Evolutionary conservation across 1,140 invertebrate genomes (phyloP).

Genomic region (Dufourea novaeangliae): DNA sequence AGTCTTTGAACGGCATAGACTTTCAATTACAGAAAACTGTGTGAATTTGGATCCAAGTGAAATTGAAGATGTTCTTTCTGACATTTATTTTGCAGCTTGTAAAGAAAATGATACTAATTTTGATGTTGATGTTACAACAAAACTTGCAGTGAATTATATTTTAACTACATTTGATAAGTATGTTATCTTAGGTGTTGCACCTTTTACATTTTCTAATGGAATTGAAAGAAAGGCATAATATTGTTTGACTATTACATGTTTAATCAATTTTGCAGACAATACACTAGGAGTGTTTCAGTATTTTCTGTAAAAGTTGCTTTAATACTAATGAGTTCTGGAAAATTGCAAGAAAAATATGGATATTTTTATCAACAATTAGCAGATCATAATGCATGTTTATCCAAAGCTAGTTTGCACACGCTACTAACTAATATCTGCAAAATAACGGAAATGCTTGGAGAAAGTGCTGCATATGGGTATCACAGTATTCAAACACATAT

Average conservation of each 20-base stretch:
- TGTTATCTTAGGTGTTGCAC: constrained; percentile 50
- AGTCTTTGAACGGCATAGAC: constrained; percentile 83
- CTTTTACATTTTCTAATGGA: constrained; percentile 25
- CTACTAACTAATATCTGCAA: constrained; percentile 81
- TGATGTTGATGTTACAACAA: constrained; percentile 78
- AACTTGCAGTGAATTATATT: constrained; percentile 81
- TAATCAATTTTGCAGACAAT: constrained; percentile 73
- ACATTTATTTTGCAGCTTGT: constrained; percentile 82
- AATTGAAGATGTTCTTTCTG: constrained; percentile 81
- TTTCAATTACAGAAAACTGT: constrained; percentile 81
- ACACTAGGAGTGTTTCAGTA: constrained; percentile 79
- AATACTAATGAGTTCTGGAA: constrained; percentile 81
- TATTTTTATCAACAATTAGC: constrained; percentile 84
- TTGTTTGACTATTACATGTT: constrained; percentile 23
- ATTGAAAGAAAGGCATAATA: neutral
- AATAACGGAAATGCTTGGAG: constrained; percentile 82
- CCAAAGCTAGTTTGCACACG: constrained; percentile 79
- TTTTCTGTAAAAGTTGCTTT: constrained; percentile 83
- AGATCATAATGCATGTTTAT: constrained; percentile 83
- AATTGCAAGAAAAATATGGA: constrained; percentile 84
- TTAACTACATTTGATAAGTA: constrained; percentile 82
- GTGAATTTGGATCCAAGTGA: constrained; percentile 80
- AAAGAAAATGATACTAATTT: constrained; percentile 80
- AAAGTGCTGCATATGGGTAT: constrained; percentile 82
- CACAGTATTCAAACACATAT: constrained; percentile 81